Percentiles rank a stretch among this genome's conserved stretches.
These are phyloP conservation scores for Narcine bancroftii DNA, from an alignment of 2,113 vertebrate species.

Conservation along the genomic window DNA sequence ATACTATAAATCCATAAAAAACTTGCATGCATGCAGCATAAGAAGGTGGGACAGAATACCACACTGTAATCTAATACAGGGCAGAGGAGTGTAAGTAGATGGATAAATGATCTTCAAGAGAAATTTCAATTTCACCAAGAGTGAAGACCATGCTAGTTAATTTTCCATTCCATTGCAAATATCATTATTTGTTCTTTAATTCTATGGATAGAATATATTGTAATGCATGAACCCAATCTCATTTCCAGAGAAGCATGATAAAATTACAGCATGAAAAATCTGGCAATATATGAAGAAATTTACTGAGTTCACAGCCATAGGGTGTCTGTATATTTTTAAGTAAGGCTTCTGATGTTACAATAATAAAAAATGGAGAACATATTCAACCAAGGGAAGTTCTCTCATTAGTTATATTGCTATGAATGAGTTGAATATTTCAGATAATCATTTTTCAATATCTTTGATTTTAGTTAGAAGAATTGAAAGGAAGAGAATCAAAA, in stretches of 20 bases:
- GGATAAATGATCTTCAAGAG: background rate
- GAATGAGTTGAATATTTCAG: background rate
- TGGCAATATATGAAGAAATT: background rate
- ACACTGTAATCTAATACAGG: background rate
- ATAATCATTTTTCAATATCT: background rate
- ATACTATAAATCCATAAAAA: background rate
- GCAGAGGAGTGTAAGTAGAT: background rate
- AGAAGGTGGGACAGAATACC: no score
- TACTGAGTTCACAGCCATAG: background rate
- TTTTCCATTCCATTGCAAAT: background rate
- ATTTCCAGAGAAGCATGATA: constrained; percentile 5
- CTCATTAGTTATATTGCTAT: background rate
- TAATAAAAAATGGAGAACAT: background rate
- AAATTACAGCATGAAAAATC: background rate
- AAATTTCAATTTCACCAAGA: background rate
- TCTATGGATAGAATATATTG: background rate
- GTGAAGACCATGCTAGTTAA: background rate
- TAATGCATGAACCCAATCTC: background rate
- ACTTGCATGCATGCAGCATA: background rate
- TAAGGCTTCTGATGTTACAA: background rate
- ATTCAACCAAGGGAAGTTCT: background rate
- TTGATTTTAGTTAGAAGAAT: background rate
- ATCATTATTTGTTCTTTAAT: background rate
- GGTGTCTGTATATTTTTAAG: background rate
- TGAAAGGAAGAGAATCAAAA: background rate